Base-by-base conservation (phyloP, 2,888 invertebrate species). In the Ptilodon capucinus region DNA sequence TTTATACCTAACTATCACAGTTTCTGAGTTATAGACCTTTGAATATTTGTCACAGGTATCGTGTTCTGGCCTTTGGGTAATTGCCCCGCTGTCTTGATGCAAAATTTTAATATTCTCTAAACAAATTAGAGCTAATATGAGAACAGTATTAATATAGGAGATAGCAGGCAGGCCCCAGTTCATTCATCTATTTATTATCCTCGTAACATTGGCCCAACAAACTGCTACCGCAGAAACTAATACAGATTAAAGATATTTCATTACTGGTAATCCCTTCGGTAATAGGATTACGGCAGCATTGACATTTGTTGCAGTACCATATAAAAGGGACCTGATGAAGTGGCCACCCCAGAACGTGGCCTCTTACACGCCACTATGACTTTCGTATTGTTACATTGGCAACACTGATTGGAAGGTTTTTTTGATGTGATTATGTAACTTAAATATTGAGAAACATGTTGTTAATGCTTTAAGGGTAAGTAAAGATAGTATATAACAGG, bases 161-260 rank as follows among this genome's bases (percentile, higher is more conserved):
- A n/a, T n/a, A n/a, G n/a, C n/a, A n/a, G n/a, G n/a, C n/a, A n/a
- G n/a, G n/a, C n/a, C n/a, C n/a, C n/a, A 28, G 28, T 28, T 23
- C 44, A 36, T 49, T 60, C 36, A 14, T 25, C 50, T 6, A 13
- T 41, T 35, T 14, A 19, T 42, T 25, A 39, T 35, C 46, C 19
- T 13, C 42, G 30, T 62, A 43, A 42, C 13, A 44, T 44, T 34
- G 42, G 44, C 46, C 35, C 52, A 42, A 64, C 50, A 57, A 60
- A 58, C 56, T 64, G 55, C 65, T 57, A 42, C 57, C 57, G 49
- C 54, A 67, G 61, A 68, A 70, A 68, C 83, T 85, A 84, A 85
- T 84, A 86, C 81, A 88, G 89, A 89, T 88, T 88, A 88, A 87
- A 88, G 81, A 87, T 89, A 88, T 88, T 88, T 86, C 89, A 88